Conservation (phyloP, 2,888 invertebrate genomes). For the Sphaerophoria rueppellii region DNA sequence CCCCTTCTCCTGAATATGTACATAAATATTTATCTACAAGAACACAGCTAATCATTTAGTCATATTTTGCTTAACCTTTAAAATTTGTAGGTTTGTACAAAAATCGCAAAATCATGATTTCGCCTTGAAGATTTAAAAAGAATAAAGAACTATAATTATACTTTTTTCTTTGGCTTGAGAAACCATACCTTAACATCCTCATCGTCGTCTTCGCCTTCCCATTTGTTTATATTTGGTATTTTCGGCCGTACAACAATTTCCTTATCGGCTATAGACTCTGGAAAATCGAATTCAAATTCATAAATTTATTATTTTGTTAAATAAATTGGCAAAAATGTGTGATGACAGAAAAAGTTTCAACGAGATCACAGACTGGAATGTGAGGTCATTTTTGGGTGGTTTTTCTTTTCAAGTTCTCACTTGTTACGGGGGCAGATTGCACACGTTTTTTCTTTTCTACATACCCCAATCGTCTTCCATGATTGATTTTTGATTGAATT, state of each 20-base stretch:
- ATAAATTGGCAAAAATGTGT: slow-evolving; percentile 33
- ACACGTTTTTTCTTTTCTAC: slow-evolving; percentile 75
- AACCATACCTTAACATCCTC: slow-evolving; percentile 90
- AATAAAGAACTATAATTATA: neutral
- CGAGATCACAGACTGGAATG: slow-evolving; percentile 48
- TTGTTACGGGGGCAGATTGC: slow-evolving; percentile 57
- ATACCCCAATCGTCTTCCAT: slow-evolving; percentile 90
- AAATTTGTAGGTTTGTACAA: slow-evolving; percentile 2
- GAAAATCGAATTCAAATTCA: slow-evolving; percentile 40
- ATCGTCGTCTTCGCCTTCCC: slow-evolving; percentile 95
- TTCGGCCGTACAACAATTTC: slow-evolving; percentile 89
- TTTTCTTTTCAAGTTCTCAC: slow-evolving; percentile 14
- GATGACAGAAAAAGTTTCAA: slow-evolving; percentile 35
- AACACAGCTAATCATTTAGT: neutral
- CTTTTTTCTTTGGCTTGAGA: neutral
- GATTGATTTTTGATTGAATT: slow-evolving; percentile 38
- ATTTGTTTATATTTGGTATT: slow-evolving; percentile 87
- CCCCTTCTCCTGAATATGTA: slow-evolving; percentile 36
- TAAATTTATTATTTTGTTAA: neutral
- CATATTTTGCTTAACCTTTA: slow-evolving; percentile 17
- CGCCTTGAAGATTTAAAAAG: slow-evolving; percentile 9
- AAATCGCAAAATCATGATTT: slow-evolving; percentile 21
- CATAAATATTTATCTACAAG: neutral
- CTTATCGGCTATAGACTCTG: slow-evolving; percentile 80
- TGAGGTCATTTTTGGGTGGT: slow-evolving; percentile 58